Evolutionary conservation across 2,113 vertebrate species (phyloP), one percentile per base, ranked within the genome.

Genomic region (Brevimyrus niger): DNA sequence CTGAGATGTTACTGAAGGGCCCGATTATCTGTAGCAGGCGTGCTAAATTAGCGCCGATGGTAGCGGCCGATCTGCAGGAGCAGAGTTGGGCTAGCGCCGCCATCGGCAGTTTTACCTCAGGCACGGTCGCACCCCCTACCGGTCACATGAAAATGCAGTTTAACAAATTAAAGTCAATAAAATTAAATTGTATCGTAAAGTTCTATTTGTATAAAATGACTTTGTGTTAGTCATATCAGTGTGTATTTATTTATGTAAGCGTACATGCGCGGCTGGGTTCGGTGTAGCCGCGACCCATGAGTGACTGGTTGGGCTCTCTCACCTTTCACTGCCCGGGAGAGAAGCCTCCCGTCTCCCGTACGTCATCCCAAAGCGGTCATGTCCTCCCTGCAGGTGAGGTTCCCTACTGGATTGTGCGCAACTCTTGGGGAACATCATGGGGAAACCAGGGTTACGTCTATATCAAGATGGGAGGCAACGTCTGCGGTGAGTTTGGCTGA

Each of bases 321-420:
- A 44, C 13, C 76, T 44, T 21, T 42, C 61, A 31, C n/a, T 10
- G 10, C 38, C 38, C 5, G 8, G 76, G 35, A 82, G 15, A 82
- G 38, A 38, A 82, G 76, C 42, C 42, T 21, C 0, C 0, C 1
- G 19, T 82, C 38, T 82, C 76, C 15, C 76, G 8, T 44, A 8
- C 15, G 21, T n/a, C 17, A 19, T 44, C n/a, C 61, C 61, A 69
- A 69, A 31, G n/a, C n/a, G 21, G 38, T 38, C 35, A 42, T 46
- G 23, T 86, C 51, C 51, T 44, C 91, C 10, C 91, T 50, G 6
- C 80, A 97, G 97, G 97, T 89, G 96, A 92, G 13, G 94, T 94
- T 88, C 98, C 97, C 0, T 98, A 96, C 92, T 98, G 98, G 97
- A 98, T 98, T 35, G 97, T 99, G 15, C 95, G 97, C 88, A 99